Evolutionary conservation across 2,797 vertebrate genomes (phyloP).

Genomic region (Semaprochilodus insignis): DNA sequence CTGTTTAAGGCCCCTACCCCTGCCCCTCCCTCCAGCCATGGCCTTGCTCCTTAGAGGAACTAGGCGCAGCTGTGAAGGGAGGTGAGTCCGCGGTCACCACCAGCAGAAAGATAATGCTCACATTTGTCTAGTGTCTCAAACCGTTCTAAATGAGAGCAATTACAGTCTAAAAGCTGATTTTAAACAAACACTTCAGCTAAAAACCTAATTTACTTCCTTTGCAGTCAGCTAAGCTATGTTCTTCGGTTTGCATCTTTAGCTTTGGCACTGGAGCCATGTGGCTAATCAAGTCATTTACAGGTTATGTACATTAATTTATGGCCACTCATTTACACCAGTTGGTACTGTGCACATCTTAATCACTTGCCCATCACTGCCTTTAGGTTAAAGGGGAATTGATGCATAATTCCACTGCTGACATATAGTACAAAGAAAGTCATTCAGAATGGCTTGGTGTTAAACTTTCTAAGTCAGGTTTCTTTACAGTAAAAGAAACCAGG

Average conservation of each 20-base stretch:
- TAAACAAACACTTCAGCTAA: neutral
- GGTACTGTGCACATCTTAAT: neutral
- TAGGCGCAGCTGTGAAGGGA: neutral
- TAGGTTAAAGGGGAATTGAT: too few species aligned
- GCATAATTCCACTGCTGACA: too few species aligned
- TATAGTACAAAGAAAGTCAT: too few species aligned
- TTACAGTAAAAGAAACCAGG: too few species aligned
- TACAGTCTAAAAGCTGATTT: neutral
- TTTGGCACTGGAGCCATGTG: too few species aligned
- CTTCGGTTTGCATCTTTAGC: too few species aligned
- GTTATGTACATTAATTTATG: too few species aligned
- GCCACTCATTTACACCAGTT: too few species aligned
- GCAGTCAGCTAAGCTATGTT: neutral
- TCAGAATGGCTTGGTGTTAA: too few species aligned
- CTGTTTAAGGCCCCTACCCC: conserved; percentile 4
- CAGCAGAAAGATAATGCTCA: neutral
- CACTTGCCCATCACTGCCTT: neutral
- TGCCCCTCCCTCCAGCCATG: neutral
- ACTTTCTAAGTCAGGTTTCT: too few species aligned
- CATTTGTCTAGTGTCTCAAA: neutral
- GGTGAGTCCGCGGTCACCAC: neutral
- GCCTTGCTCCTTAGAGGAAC: conserved; percentile 6
- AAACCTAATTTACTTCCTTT: neutral
- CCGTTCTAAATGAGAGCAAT: neutral
- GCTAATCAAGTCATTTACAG: too few species aligned